Base-by-base conservation (phyloP, 2,888 invertebrate species). In the Cataglyphis rosenhaueri region DNA sequence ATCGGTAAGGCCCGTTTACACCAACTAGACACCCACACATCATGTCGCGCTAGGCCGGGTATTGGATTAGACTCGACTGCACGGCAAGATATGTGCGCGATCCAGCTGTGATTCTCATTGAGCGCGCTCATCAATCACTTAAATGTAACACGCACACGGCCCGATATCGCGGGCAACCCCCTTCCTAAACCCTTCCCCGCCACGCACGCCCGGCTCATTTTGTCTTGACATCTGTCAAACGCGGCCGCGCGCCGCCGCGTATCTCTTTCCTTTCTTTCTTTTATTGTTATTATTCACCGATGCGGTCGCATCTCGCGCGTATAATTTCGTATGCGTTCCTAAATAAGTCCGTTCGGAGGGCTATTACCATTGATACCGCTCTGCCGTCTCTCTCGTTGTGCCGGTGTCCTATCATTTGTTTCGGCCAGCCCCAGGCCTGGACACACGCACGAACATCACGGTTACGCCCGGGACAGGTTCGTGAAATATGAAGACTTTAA, bases 71-170 rank as follows among this genome's bases (percentile, higher is more conserved):
- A 83, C 90, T 86, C 90, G 84, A 81, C 84, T 86, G 75, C 86
- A 68, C 87, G 83, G 81, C 84, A 89, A 86, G 89, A 89, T 86
- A 89, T 86, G 85, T 88, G 87, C 87, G 89, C 83, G 90, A 87
- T 91, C 93, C 94, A 92, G 93, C 92, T 93, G 93, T 88, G 94
- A 93, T 92, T 91, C 91, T 92, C 93, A 92, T 93, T 91, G 91
- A 89, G 91, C 91, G 91, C 91, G 90, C 91, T 93, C 94, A 94
- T 94, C 94, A 94, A 94, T 94, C 94, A 94, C 93, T 92, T 91
- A 92, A 93, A 93, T 92, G 92, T 93, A 92, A 91, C 76, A 76
- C 92, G 89, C 91, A 89, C 21, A 21, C 88, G 88, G 86, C 41
- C 85, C 83, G 86, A 88, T 91, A 89, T 88, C 89, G 68, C 65